Evolutionary conservation across 30 jellyfish, hydroid and myxozoan genomes (phyloP).

Genomic region (Cassiopea andromeda): DNA sequence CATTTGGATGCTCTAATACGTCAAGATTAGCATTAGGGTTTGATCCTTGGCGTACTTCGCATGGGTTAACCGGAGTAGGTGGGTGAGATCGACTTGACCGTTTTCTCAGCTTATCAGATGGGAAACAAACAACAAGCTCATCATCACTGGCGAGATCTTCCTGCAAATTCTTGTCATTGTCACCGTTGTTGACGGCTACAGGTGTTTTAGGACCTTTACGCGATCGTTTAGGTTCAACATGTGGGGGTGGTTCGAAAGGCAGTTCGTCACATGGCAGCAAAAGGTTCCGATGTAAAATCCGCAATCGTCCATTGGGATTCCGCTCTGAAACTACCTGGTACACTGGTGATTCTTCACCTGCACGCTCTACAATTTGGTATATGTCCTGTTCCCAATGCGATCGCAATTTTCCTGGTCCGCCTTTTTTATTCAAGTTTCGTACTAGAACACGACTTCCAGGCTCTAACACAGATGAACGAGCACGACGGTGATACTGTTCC

Average conservation of each 20-base stretch:
- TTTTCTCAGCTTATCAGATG: not conserved
- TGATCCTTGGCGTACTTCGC: not conserved
- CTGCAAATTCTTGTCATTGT: not conserved
- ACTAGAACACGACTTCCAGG: conserved; percentile 30
- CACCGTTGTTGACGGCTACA: not conserved
- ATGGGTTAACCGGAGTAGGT: conserved; percentile 23
- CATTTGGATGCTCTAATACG: conserved; percentile 19
- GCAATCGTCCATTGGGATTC: conserved; percentile 5
- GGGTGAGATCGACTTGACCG: conserved; percentile 37
- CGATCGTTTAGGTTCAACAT: not conserved
- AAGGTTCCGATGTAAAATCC: conserved; percentile 47
- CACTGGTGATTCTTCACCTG: conserved; percentile 35
- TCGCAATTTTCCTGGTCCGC: conserved; percentile 44
- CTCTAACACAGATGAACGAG: not conserved
- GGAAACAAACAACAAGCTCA: not conserved
- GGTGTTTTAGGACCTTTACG: not conserved
- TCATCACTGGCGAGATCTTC: conserved; percentile 15
- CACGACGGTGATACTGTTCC: conserved; percentile 1
- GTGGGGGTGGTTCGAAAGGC: conserved; percentile 16
- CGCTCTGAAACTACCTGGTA: conserved; percentile 39
- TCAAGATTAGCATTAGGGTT: not conserved
- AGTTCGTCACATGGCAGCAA: conserved; percentile 45
- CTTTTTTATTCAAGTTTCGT: conserved; percentile 6
- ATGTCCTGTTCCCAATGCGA: conserved; percentile 30
- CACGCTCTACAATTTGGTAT: conserved; percentile 18